A percentile compares a stretch with the other conserved stretches of the same genome.
These are phyloP conservation scores for Geothlypis trichas DNA, from an alignment of 2,113 vertebrate genomes.

Conservation along the genomic window DNA sequence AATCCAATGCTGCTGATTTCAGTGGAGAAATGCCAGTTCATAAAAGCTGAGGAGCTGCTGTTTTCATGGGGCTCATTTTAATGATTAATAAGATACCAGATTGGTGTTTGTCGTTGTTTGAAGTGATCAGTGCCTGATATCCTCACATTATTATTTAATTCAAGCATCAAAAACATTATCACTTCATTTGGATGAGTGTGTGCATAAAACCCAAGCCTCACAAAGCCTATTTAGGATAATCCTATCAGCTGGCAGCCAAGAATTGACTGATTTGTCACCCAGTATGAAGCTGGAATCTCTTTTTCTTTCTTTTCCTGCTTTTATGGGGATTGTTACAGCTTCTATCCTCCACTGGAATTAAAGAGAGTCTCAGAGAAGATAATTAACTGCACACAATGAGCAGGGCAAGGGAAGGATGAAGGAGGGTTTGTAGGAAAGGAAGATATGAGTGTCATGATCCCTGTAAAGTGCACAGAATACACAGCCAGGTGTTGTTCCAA, in stretches of 20 bases:
- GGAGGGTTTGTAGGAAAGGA: neutral
- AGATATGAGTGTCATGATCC: neutral
- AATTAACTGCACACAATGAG: neutral
- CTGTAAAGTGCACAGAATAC: neutral
- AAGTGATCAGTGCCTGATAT: neutral
- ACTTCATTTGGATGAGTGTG: slow-evolving; percentile 10
- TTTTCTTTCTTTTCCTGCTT: neutral
- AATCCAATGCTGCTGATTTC: neutral
- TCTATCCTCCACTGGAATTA: neutral
- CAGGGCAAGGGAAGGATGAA: neutral
- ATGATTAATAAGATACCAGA: slow-evolving; percentile 25
- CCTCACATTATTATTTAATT: slow-evolving; percentile 31
- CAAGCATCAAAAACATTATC: slow-evolving; percentile 33
- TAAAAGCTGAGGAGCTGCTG: neutral
- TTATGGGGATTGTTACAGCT: neutral
- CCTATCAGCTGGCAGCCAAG: slow-evolving; percentile 6
- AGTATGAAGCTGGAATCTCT: neutral
- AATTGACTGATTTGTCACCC: slow-evolving; percentile 20
- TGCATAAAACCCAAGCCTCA: neutral
- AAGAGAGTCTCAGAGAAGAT: neutral
- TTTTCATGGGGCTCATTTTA: neutral
- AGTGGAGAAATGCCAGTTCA: neutral
- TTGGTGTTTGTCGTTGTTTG: slow-evolving; percentile 31
- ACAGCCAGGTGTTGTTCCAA: neutral
- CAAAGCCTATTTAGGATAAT: slow-evolving; percentile 38